These are phyloP conservation scores for Petrosia ficiformis DNA, from an alignment of 37 sponge, comb jelly and placozoan species.

Conservation along the genomic window DNA sequence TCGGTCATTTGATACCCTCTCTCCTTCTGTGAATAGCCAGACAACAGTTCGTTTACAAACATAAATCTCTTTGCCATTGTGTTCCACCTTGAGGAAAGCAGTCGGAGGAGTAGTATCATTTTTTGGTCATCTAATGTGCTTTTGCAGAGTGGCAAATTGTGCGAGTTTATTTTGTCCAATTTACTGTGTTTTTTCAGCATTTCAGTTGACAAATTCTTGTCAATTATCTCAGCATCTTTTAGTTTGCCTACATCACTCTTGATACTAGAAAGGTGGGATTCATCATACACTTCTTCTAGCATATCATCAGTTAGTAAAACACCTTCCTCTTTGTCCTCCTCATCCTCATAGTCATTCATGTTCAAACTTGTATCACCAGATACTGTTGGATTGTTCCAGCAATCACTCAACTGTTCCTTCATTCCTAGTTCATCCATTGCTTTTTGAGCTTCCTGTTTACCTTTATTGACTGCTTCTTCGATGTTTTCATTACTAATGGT, in stretches of 20 bases:
- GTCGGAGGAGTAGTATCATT: too few species aligned
- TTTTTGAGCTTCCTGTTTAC: conserved; percentile 3
- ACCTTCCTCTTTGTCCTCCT: conserved; percentile 15
- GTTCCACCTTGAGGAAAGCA: conserved; percentile 16
- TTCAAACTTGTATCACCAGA: not conserved
- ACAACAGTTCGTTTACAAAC: conserved; percentile 23
- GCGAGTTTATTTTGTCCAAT: too few species aligned
- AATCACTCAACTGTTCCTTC: not conserved
- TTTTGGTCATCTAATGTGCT: too few species aligned
- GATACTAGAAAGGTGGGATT: not conserved
- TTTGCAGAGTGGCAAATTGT: too few species aligned
- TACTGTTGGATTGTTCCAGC: conserved; percentile 5
- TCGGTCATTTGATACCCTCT: conserved; percentile 28
- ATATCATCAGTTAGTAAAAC: not conserved
- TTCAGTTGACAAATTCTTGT: too few species aligned
- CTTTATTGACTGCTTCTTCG: not conserved
- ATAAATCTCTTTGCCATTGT: not conserved
- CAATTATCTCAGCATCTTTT: not conserved
- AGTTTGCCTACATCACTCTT: not conserved
- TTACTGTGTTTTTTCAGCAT: too few species aligned
- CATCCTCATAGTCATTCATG: not conserved
- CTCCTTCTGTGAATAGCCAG: conserved; percentile 33
- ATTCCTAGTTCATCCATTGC: conserved; percentile 27
- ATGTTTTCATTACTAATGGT: not conserved
- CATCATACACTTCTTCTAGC: too few species aligned